These are phyloP conservation scores for Phacellophora camtschatica DNA, from an alignment of 30 jellyfish, hydroid and myxozoan genomes.

Conservation along the genomic window DNA sequence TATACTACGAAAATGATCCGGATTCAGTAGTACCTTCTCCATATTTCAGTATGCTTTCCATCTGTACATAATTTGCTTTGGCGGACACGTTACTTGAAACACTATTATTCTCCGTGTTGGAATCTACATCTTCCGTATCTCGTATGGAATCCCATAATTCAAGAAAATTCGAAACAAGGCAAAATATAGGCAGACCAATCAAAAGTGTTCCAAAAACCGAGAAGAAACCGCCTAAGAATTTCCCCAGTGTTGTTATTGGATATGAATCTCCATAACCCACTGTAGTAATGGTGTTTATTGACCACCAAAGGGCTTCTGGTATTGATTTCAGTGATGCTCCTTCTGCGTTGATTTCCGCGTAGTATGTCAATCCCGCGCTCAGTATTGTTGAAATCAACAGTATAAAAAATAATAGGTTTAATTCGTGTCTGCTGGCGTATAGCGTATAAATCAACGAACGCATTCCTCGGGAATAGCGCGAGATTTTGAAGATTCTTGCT, in stretches of 20 bases:
- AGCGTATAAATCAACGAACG: slow-evolving; percentile 76
- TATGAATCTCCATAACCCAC: slow-evolving; percentile 90
- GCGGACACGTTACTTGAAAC: too few relatives aligned
- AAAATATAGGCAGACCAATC: slow-evolving; percentile 77
- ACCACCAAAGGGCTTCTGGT: slow-evolving; percentile 95
- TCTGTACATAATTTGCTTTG: too few relatives aligned
- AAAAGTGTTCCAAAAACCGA: slow-evolving; percentile 71
- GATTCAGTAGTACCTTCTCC: too few relatives aligned
- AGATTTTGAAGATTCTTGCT: slow-evolving; percentile 54
- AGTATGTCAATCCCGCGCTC: slow-evolving; percentile 66
- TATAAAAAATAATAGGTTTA: slow-evolving; percentile 47
- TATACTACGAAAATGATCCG: too few relatives aligned
- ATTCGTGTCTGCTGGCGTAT: slow-evolving; percentile 69
- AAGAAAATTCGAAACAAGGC: slow-evolving; percentile 75
- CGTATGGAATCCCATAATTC: slow-evolving; percentile 79
- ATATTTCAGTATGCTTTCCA: too few relatives aligned
- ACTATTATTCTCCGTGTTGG: too few relatives aligned
- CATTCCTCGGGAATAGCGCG: slow-evolving; percentile 85
- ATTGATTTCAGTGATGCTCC: slow-evolving; percentile 36
- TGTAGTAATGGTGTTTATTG: slow-evolving; percentile 76
- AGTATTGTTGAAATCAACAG: slow-evolving; percentile 37
- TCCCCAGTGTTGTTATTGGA: slow-evolving; percentile 72
- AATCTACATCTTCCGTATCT: slow-evolving; percentile 6
- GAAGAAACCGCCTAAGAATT: slow-evolving; percentile 64
- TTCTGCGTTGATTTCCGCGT: slow-evolving; percentile 46